Base-by-base conservation (phyloP, 1,140 invertebrate species). In the Drosophila ficusphila region DNA sequence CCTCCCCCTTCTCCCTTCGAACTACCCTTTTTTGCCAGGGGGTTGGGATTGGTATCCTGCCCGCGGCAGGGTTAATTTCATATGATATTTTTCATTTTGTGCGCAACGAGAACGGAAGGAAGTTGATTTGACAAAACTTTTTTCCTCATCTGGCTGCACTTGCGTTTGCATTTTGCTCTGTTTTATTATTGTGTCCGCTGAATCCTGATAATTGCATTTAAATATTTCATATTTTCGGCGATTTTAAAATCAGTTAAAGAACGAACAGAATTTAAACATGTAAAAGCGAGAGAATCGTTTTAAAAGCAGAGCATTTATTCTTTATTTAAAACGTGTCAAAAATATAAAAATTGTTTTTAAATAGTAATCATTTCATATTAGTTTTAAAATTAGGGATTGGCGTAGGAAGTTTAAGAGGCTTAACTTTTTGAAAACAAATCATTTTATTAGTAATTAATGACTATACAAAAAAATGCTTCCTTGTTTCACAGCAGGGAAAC, bases 61-160 rank as follows among this genome's bases (percentile, higher is more conserved):
- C 60, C 53, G 47, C 53, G 47, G 58, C 70, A 68, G 77, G 79
- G 81, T 85, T 85, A 86, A 85, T 86, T 85, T 81, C 51, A 86
- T 74, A 79, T 86, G 82, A 85, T 74, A 85, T 85, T 85, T 85
- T 85, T 85, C 81, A 86, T 85, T 85, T 85, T 85, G 76, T 81
- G 77, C 82, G 68, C 69, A 73, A 68, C 79, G 56, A 53, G 54
- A 72, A 69, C 81, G 79, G 79, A 79, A 85, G 79, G 81, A 86
- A 86, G 67, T 85, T 81, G 79, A 85, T 85, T 85, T 85, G 79
- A 85, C 79, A 85, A 85, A 85, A 86, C 39, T 76, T 81, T 71
- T 83, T 78, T 48, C 29, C 42, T 31, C 14, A 51, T 46, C 27
- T 34, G 61, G 16, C 23, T 46, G 53, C 38, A 7, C 27, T 64